Evolutionary conservation across 2,888 invertebrate genomes (phyloP), one percentile per base, ranked within the genome.

Genomic region (Synanthedon vespiformis): DNA sequence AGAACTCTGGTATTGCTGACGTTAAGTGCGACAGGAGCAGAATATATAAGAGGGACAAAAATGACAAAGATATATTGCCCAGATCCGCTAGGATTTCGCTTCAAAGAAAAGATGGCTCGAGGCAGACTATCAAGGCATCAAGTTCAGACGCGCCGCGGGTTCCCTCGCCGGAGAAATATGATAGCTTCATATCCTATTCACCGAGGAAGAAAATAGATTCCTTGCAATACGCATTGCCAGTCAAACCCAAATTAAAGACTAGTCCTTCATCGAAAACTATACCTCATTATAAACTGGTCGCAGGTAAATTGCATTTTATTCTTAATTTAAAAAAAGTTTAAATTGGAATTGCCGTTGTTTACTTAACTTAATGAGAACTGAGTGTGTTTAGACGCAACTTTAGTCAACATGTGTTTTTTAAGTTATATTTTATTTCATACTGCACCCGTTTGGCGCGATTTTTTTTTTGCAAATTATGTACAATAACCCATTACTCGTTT

Each of bases 211-310:
- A 72, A 55, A 57, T 63, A 41, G 83, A 84, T 12, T 68, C 75
- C 0, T 55, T 74, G 52, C 74, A 79, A 48, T 79, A 78, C 52
- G 70, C 59, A 54, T 58, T 78, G 56, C 70, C 74, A 44, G 44
- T 14, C 44, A 44, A 44, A 44, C 44, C 44, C 8, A 44, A 44
- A 14, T 44, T 44, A 14, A 44, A 44, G 14, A 44, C 44, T 14
- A 44, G 44, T 8, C 5, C 14, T 1, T 62, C 61, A 2, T 53
- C 59, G 12, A 74, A 64, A 57, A 63, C 57, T 54, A 70, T 86
- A 56, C 86, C 86, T 5, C 67, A 77, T 59, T 74, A 80, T 58
- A 86, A 86, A 64, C 82, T 86, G 49, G 75, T 86, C 49, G 78
- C 86, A 74, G 85, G 86, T 86, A 48, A 44, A 13, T 44, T 34